Conservation (phyloP, 2,888 invertebrate species). For the Ophion slaviceki region DNA sequence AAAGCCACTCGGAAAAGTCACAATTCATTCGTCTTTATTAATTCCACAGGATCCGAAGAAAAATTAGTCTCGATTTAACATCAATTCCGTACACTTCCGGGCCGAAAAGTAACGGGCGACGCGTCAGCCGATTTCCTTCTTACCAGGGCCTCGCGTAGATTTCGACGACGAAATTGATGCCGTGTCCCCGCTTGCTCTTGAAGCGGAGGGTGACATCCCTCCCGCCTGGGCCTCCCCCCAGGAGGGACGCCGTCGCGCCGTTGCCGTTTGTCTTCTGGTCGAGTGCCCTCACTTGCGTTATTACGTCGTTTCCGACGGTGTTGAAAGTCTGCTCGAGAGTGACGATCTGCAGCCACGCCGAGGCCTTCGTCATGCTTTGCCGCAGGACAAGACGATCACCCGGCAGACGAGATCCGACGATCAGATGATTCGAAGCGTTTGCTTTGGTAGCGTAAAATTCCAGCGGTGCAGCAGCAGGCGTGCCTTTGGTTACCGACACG, state of each 20-base stretch:
- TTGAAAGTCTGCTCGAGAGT: constrained; percentile 71
- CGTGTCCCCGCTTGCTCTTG: constrained; percentile 81
- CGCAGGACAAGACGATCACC: constrained; percentile 57
- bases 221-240: constrained; percentile 79
- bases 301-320: constrained; percentile 67
- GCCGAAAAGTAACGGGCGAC: background rate
- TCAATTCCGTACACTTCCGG: too few species aligned
- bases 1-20: too few species aligned
- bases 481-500: background rate
- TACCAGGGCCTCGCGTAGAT: constrained; percentile 44
- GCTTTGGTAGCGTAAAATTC: background rate
- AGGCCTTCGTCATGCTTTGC: constrained; percentile 69
- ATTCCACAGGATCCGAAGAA: too few species aligned
- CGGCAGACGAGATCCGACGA: constrained; percentile 55
- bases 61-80: too few species aligned
- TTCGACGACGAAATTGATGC: constrained; percentile 79
- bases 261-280: constrained; percentile 81
- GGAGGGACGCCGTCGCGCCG: constrained; percentile 81
- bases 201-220: constrained; percentile 79
- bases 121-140: constrained; percentile 56
- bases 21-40: too few species aligned
- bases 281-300: constrained; percentile 79
- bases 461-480: background rate
- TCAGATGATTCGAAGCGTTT: constrained; percentile 59
- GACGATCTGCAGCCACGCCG: constrained; percentile 70